Base-by-base conservation (phyloP, 2,888 invertebrate genomes). In the Opisthograptis luteolata region DNA sequence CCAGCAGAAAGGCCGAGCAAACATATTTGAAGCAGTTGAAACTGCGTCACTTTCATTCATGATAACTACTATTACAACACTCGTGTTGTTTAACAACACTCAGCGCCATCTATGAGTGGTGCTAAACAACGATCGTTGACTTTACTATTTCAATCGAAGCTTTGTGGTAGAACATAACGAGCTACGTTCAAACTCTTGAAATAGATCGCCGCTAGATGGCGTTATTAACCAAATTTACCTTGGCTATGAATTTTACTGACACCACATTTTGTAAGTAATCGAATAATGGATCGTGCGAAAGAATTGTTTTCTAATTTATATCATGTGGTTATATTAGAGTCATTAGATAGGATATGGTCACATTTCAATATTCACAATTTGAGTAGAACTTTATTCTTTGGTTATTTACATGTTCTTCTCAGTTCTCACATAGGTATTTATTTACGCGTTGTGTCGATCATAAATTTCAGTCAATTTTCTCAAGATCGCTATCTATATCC, bases 31-130 rank as follows among this genome's bases (percentile, higher is more conserved):
- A 55, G 36, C 37, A 53, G 47, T 40, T 28, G 30, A 45, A 46
- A 28, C 49, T 41, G 34, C 44, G 55, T 66, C 60, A 66, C 58
- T 66, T 66, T 62, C 58, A 58, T 62, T 68, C 60, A 53, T 17
- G n/a, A 2, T 30, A 15, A 6, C 3, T 17, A 15, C 0, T 13
- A 40, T 2, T 28, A 14, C 6, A 12, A 31, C n/a, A n/a, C 14
- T 12, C n/a, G 8, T 15, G n/a, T 31, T 31, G 31, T 34, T 43
- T 56, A 20, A 27, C 32, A 43, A 44, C 47, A 27, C 24, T 56
- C 68, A 52, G 60, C 72, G 84, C 79, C 84, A 83, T 76, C 84
- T 84, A 37, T 64, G 30, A 41, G 27, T 10, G 2, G 14, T 3
- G 17, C 6, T 44, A 32, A 2, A 3, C 25, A 44, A 9, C 49